phyloP scores from a whole-genome alignment of 2,888 invertebrate genomes.

The Drosophila engyochracea region DNA sequence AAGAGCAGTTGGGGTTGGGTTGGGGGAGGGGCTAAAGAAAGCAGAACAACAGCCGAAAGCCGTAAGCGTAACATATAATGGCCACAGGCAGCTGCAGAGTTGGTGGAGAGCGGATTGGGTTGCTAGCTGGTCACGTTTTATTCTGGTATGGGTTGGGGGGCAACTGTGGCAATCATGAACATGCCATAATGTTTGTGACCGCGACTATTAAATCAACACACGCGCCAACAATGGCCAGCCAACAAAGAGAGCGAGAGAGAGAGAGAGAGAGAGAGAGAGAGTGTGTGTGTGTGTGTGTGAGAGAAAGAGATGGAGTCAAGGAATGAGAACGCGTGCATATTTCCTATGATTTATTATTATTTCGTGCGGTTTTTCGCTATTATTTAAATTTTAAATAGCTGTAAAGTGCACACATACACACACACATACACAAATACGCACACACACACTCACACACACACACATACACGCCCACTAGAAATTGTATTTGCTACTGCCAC shows the following conservation, averaged over 20 bases:
- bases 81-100: constrained; percentile 13
- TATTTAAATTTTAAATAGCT: constrained; percentile 81
- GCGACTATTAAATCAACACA: constrained; percentile 79
- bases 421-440: background rate
- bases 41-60: constrained; percentile 37
- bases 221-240: constrained; percentile 47
- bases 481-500: constrained; percentile 35
- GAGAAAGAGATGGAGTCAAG: background rate
- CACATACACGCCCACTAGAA: constrained; percentile 61
- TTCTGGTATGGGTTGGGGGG: constrained; percentile 2
- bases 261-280: constrained; percentile 6
- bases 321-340: constrained; percentile 45
- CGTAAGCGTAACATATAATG: constrained; percentile 59
- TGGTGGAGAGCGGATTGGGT: background rate
- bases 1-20: constrained; percentile 4
- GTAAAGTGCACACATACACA: constrained; percentile 58
- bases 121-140: constrained; percentile 50
- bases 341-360: constrained; percentile 79
- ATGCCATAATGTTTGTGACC: constrained; percentile 79
- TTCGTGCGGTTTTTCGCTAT: constrained; percentile 79
- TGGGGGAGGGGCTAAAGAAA: background rate
- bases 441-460: background rate
- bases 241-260: constrained; percentile 1
- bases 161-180: constrained; percentile 72
- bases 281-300: background rate